A percentile compares a stretch with the other conserved stretches of the same genome.
phyloP scores from a whole-genome alignment of 2,797 vertebrate genomes.

The Botia almorhae region DNA sequence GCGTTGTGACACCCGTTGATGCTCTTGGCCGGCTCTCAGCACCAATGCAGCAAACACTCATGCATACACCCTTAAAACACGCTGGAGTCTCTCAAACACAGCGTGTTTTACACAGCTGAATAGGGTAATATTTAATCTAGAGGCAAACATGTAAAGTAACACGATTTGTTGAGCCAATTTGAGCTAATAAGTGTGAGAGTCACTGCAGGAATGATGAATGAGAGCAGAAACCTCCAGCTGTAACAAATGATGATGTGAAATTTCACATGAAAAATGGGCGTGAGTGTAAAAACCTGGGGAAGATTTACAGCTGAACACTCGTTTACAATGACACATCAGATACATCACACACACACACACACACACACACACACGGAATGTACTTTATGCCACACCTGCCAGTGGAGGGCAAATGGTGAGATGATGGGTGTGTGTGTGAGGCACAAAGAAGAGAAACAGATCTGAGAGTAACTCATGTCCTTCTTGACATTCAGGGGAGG shows the following conservation, averaged over 20 bases:
- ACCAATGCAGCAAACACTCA: conserved; percentile 2
- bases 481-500: conserved; percentile 24
- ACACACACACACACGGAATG: background rate
- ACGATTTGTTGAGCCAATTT: conserved; percentile 40
- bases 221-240: conserved; percentile 28
- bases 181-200: conserved; percentile 22
- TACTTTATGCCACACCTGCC: too few species aligned
- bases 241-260: conserved; percentile 42
- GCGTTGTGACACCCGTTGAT: conserved; percentile 58
- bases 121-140: conserved; percentile 39
- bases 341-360: conserved; percentile 11
- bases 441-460: background rate
- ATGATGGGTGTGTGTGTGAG: background rate
- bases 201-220: conserved; percentile 47
- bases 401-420: too few species aligned
- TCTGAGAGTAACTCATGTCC: background rate
- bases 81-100: conserved; percentile 7
- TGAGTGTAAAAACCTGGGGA: conserved; percentile 25
- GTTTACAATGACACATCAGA: conserved; percentile 1
- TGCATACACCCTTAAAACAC: conserved; percentile 1
- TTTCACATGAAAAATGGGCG: background rate
- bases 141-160: conserved; percentile 5
- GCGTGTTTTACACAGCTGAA: conserved; percentile 31
- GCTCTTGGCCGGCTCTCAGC: conserved; percentile 48
- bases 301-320: conserved; percentile 52